Evolutionary conservation across 2,888 invertebrate species (phyloP).

Genomic region (Perdita meconis): DNA sequence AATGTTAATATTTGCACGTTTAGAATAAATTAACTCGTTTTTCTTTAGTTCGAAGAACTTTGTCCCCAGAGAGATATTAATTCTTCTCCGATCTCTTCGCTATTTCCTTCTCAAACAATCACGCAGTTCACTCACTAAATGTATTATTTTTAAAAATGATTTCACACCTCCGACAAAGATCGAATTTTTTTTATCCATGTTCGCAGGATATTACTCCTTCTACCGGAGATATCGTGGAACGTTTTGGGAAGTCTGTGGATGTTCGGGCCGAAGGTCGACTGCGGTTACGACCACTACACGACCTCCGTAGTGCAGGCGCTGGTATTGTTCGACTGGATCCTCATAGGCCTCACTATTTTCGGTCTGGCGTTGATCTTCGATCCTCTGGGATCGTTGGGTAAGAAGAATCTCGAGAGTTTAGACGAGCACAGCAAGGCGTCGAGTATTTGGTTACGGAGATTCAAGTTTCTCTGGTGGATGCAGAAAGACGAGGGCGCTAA

Average conservation of each 20-base stretch:
- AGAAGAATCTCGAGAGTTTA: slow-evolving; percentile 85
- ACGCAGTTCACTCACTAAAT: neutral
- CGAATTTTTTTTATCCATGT: neutral
- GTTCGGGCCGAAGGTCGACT: slow-evolving; percentile 89
- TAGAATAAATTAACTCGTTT: neutral
- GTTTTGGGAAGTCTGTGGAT: slow-evolving; percentile 93
- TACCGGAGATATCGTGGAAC: slow-evolving; percentile 92
- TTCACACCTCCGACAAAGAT: neutral
- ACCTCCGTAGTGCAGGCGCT: slow-evolving; percentile 90
- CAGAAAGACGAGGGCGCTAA: slow-evolving; percentile 90
- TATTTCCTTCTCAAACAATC: neutral
- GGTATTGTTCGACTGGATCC: slow-evolving; percentile 93
- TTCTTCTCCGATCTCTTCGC: neutral
- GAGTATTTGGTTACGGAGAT: slow-evolving; percentile 90
- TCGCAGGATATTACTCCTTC: slow-evolving; percentile 89
- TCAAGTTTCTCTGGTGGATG: slow-evolving; percentile 90
- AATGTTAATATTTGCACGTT: neutral
- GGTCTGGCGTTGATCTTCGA: slow-evolving; percentile 93
- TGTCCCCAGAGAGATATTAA: neutral
- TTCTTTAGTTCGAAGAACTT: neutral
- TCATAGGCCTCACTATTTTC: slow-evolving; percentile 90
- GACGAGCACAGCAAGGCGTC: slow-evolving; percentile 89
- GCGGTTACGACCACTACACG: slow-evolving; percentile 89
- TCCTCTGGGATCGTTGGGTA: slow-evolving; percentile 87
- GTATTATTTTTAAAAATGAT: neutral